A percentile compares a stretch with the other conserved stretches of the same genome.
phyloP scores from a whole-genome alignment of 2,797 vertebrate species.

The Pipistrellus pipistrellus region DNA sequence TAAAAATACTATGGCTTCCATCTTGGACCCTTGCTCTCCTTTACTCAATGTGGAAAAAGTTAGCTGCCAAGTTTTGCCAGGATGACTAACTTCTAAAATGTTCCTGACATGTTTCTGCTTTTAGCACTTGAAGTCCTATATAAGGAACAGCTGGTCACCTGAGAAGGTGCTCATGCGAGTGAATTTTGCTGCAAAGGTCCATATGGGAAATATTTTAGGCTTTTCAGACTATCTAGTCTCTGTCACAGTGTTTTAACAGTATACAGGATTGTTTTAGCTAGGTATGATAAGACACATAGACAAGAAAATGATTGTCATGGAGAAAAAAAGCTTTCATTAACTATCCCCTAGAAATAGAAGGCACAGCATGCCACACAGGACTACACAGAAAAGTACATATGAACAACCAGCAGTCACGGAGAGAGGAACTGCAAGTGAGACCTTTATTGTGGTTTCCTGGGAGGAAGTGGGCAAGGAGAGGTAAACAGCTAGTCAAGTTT shows the following conservation, averaged over 20 bases:
- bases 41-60: neutral
- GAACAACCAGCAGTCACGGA: neutral
- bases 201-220: neutral
- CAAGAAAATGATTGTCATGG: neutral
- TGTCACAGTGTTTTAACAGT: neutral
- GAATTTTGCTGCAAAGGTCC: neutral
- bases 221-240: neutral
- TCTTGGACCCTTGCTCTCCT: neutral
- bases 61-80: neutral
- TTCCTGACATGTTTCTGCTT: conserved; percentile 22
- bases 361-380: neutral
- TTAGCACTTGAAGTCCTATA: neutral
- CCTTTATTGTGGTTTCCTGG: neutral
- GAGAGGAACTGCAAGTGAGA: neutral
- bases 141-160: neutral
- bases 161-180: neutral
- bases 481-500: neutral
- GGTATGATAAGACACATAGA: neutral
- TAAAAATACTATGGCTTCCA: neutral
- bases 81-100: neutral
- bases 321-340: neutral
- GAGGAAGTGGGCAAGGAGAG: neutral
- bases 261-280: neutral
- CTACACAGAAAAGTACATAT: neutral
- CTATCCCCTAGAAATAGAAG: neutral